These are phyloP conservation scores for Drosophila setifemur DNA, from an alignment of 1,140 invertebrate genomes.

Conservation along the genomic window DNA sequence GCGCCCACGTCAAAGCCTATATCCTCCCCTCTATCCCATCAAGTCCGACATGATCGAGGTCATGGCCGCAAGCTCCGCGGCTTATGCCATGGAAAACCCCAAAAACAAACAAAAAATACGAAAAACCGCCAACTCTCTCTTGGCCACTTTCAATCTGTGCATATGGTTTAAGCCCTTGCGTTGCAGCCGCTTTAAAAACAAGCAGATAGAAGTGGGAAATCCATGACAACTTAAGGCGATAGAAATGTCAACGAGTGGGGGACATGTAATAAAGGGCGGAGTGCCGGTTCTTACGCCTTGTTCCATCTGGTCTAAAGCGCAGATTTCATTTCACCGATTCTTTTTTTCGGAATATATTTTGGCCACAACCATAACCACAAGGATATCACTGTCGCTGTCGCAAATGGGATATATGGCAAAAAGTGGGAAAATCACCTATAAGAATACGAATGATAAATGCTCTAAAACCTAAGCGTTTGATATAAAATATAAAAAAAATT, in stretches of 20 bases:
- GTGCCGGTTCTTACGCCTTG: neutral
- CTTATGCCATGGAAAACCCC: constrained; percentile 16
- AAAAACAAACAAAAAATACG: neutral
- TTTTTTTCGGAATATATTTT: constrained; percentile 8
- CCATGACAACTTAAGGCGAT: constrained; percentile 52
- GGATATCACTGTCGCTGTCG: constrained; percentile 4
- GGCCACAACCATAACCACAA: constrained; percentile 11
- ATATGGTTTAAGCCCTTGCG: constrained; percentile 22
- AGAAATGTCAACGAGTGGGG: constrained; percentile 42
- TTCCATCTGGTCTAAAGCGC: neutral
- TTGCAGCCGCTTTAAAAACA: constrained; percentile 32
- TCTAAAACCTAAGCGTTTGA: too few relatives aligned
- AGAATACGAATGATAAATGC: neutral
- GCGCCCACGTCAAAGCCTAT: neutral
- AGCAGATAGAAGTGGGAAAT: constrained; percentile 19
- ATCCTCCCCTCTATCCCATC: constrained; percentile 23
- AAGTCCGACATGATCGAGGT: constrained; percentile 16
- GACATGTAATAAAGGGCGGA: neutral
- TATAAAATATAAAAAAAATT: too few relatives aligned
- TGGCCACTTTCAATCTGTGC: constrained; percentile 30
- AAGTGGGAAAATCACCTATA: neutral
- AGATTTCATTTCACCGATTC: constrained; percentile 4
- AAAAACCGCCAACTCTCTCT: constrained; percentile 11
- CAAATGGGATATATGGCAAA: constrained; percentile 4
- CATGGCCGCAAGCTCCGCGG: neutral